phyloP scores from a whole-genome alignment of 2,888 invertebrate species.

The Campoletis raptor region DNA sequence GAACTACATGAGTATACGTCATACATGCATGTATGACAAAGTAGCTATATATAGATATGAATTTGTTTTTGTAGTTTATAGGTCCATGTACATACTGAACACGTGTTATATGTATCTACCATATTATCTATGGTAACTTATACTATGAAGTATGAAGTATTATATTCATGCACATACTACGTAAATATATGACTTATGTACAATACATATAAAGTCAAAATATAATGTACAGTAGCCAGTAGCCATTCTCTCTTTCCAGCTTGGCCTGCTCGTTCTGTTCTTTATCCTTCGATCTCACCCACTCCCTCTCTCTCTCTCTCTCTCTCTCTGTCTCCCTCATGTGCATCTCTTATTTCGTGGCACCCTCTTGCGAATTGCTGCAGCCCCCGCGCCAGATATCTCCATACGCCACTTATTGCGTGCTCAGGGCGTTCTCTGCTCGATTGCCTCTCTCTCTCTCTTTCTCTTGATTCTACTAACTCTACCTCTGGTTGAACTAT shows the following conservation, averaged over 20 bases:
- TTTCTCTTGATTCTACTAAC: conserved; percentile 59
- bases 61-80: conserved; percentile 24
- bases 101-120: background rate
- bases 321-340: background rate
- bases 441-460: conserved; percentile 69
- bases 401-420: conserved; percentile 82
- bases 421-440: conserved; percentile 81
- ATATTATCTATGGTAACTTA: background rate
- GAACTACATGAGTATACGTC: background rate
- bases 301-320: conserved; percentile 72
- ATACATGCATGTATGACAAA: background rate
- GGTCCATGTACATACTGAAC: background rate
- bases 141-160: conserved; percentile 11
- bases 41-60: background rate
- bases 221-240: conserved; percentile 3
- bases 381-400: conserved; percentile 80
- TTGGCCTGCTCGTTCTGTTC: conserved; percentile 30
- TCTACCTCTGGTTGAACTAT: conserved; percentile 52
- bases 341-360: conserved; percentile 54
- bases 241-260: conserved; percentile 32
- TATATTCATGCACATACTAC: conserved; percentile 8
- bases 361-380: conserved; percentile 74
- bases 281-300: conserved; percentile 42
- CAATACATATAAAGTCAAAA: background rate
- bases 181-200: conserved; percentile 26